phyloP scores from a whole-genome alignment of 1,140 invertebrate genomes.

The Archegozetes longisetosus region DNA sequence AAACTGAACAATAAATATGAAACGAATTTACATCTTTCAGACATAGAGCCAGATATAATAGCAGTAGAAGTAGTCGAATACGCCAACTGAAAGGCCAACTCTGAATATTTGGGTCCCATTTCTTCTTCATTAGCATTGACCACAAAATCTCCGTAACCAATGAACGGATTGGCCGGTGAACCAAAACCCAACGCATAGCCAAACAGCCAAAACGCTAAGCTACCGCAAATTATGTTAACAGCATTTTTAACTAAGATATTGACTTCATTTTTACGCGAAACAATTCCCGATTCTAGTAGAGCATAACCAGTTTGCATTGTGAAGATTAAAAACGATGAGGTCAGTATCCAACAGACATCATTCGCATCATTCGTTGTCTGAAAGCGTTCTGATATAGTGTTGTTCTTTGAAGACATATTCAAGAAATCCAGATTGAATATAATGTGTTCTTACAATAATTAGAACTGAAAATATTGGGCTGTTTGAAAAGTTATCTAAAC shows the following conservation, averaged over 20 bases:
- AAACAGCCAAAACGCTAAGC: slow-evolving; percentile 28
- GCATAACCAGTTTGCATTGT: slow-evolving; percentile 27
- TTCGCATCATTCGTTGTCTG: slow-evolving; percentile 5
- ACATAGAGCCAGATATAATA: slow-evolving; percentile 26
- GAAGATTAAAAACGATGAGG: slow-evolving; percentile 22
- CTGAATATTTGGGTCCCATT: slow-evolving; percentile 27
- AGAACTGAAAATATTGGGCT: too few relatives aligned
- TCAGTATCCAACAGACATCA: slow-evolving; percentile 22
- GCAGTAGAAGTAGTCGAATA: slow-evolving; percentile 22
- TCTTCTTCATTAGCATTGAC: slow-evolving; percentile 20
- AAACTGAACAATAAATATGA: slow-evolving; percentile 21
- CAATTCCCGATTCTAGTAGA: slow-evolving; percentile 28
- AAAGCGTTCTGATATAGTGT: not conserved
- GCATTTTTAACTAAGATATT: slow-evolving; percentile 31
- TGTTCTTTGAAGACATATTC: too few relatives aligned
- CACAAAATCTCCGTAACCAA: slow-evolving; percentile 27
- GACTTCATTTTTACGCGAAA: slow-evolving; percentile 29
- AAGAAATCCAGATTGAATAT: too few relatives aligned
- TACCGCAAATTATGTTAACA: slow-evolving; percentile 28
- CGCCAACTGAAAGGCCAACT: slow-evolving; percentile 27
- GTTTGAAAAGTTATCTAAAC: too few relatives aligned
- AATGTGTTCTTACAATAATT: too few relatives aligned
- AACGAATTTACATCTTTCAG: slow-evolving; percentile 22
- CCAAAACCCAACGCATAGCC: slow-evolving; percentile 26
- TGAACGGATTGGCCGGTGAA: slow-evolving; percentile 17